A percentile compares a stretch with the other conserved stretches of the same genome.
These are phyloP conservation scores for Frankliniella intonsa DNA, from an alignment of 2,888 invertebrate genomes.

Conservation along the genomic window DNA sequence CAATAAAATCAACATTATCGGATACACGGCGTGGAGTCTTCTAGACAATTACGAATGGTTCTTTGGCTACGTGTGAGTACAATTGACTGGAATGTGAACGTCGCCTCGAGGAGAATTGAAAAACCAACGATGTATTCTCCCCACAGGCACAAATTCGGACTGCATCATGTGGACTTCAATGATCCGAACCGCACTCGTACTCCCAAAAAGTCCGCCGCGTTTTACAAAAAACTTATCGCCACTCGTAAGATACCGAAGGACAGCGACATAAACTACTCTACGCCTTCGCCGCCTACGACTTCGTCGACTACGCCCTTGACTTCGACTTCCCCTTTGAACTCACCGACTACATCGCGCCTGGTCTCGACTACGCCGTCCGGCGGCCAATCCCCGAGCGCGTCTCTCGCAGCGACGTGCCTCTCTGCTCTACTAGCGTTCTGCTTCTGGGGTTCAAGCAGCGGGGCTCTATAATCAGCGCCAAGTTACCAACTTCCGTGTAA, in stretches of 20 bases:
- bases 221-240: conserved; percentile 7
- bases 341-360: too few relatives aligned
- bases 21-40: conserved; percentile 72
- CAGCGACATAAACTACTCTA: neutral
- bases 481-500: too few relatives aligned
- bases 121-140: neutral
- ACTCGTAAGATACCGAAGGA: neutral
- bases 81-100: neutral
- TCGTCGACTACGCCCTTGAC: too few relatives aligned
- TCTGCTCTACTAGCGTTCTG: too few relatives aligned
- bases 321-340: too few relatives aligned
- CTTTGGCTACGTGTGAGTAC: conserved; percentile 63
- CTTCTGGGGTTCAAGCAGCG: too few relatives aligned
- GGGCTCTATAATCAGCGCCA: too few relatives aligned
- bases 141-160: conserved; percentile 28
- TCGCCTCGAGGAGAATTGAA: neutral
- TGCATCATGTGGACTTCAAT: conserved; percentile 29
- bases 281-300: too few relatives aligned
- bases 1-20: conserved; percentile 53
- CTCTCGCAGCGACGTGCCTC: too few relatives aligned
- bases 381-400: too few relatives aligned
- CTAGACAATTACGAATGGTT: conserved; percentile 81
- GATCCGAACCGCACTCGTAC: conserved; percentile 20
- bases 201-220: conserved; percentile 28
- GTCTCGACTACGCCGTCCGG: too few relatives aligned